Evolutionary conservation across 2,113 vertebrate species (phyloP).

Genomic region (Erythrolamprus reginae): DNA sequence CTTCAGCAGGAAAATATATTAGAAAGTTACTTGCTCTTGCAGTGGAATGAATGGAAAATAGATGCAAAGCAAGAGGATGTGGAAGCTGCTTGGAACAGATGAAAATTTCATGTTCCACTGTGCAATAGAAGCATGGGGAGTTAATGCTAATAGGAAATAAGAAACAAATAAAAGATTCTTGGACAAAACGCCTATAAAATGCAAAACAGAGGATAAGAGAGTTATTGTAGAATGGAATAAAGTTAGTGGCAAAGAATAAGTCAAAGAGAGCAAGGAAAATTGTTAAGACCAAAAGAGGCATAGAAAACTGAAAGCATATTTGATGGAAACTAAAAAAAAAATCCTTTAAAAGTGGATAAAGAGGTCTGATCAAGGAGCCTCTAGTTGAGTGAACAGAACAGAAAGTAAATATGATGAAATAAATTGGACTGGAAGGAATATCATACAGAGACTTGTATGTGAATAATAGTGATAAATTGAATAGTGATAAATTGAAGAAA

Average conservation of each 20-base stretch:
- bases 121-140: neutral
- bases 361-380: neutral
- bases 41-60: neutral
- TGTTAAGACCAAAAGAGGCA: neutral
- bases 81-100: neutral
- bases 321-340: neutral
- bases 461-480: neutral
- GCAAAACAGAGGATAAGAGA: neutral
- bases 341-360: neutral
- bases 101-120: neutral
- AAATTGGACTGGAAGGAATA: neutral
- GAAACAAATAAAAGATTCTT: neutral
- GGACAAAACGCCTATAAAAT: neutral
- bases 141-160: neutral
- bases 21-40: neutral
- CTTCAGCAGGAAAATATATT: neutral
- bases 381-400: neutral
- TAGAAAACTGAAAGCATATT: neutral
- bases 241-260: neutral
- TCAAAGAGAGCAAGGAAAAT: neutral
- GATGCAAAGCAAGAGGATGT: neutral
- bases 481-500: neutral
- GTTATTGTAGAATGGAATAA: neutral
- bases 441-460: neutral
- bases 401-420: neutral